Percentiles rank a stretch among this genome's conserved stretches.
Evolutionary conservation across 2,888 invertebrate species (phyloP).

Genomic region (Callosobruchus maculatus): DNA sequence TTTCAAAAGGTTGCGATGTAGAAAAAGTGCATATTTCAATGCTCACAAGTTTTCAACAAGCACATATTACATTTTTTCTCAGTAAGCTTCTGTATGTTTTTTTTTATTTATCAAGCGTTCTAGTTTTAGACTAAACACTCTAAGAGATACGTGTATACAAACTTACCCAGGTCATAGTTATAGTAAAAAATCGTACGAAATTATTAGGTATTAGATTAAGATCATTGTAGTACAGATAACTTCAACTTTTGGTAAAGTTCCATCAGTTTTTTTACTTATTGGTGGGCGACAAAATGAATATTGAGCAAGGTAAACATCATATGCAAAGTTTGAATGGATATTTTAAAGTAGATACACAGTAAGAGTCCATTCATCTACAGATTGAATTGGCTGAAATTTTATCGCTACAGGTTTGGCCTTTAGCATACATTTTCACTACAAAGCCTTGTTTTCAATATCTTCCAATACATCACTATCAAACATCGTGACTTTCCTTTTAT

Average conservation of each 20-base stretch:
- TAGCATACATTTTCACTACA: too few species aligned
- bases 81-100: conserved; percentile 1
- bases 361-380: too few species aligned
- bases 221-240: conserved; percentile 21
- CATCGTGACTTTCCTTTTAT: too few species aligned
- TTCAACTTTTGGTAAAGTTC: conserved; percentile 22
- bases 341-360: too few species aligned
- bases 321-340: too few species aligned
- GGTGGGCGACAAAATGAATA: too few species aligned
- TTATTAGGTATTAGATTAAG: conserved; percentile 16
- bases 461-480: too few species aligned
- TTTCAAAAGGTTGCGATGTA: neutral
- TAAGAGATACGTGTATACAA: conserved; percentile 39
- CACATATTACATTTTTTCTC: conserved; percentile 21
- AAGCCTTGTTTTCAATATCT: too few species aligned
- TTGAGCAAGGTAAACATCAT: too few species aligned
- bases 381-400: too few species aligned
- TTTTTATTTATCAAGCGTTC: conserved; percentile 21
- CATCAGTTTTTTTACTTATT: neutral
- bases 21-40: neutral
- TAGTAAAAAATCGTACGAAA: conserved; percentile 46
- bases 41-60: conserved; percentile 22
- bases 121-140: conserved; percentile 30
- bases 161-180: conserved; percentile 37
- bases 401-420: too few species aligned